These are phyloP conservation scores for Lanius collurio DNA, from an alignment of 2,113 vertebrate genomes.

Conservation along the genomic window DNA sequence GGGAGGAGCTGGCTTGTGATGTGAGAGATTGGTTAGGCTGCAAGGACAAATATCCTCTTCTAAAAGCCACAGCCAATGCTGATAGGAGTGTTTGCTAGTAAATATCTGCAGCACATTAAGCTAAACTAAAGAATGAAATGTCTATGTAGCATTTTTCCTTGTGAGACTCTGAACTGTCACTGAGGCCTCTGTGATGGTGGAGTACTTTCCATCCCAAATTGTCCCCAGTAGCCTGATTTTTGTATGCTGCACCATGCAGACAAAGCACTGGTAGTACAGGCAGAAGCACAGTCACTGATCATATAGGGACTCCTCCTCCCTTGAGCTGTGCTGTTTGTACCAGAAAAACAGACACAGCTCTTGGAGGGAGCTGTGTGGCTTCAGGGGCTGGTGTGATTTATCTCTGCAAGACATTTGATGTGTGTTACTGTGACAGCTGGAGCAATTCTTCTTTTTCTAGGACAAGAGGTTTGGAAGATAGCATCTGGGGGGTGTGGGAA, in stretches of 20 bases:
- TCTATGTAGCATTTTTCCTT: background rate
- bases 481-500: background rate
- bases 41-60: background rate
- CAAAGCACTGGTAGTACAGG: background rate
- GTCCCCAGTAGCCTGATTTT: background rate
- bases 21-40: background rate
- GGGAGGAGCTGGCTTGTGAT: background rate
- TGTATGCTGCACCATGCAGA: background rate
- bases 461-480: background rate
- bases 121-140: background rate
- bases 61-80: background rate
- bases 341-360: background rate
- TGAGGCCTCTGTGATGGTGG: background rate
- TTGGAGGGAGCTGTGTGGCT: background rate
- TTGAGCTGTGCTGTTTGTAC: background rate
- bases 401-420: background rate
- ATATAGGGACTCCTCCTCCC: background rate
- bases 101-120: background rate
- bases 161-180: background rate
- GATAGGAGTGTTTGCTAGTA: background rate
- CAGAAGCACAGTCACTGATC: fast-evolving
- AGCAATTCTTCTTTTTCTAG: background rate
- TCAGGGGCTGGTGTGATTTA: background rate
- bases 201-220: background rate
- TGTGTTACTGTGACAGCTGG: background rate